A percentile compares a stretch with the other conserved stretches of the same genome.
phyloP scores from a whole-genome alignment of 2,888 invertebrate species.

The Oligia latruncula region DNA sequence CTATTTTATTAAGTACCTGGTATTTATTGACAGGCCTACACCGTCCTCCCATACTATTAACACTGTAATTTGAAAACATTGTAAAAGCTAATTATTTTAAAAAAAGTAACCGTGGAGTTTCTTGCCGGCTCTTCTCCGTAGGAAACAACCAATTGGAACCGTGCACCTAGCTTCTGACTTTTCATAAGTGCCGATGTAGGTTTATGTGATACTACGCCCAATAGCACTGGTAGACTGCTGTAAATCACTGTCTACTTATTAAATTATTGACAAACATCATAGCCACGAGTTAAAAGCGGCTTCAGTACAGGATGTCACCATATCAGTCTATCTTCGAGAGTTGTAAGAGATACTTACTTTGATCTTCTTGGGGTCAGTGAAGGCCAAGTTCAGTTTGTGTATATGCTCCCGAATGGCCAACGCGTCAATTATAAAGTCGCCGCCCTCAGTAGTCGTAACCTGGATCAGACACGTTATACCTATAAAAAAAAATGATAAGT shows the following conservation, averaged over 20 bases:
- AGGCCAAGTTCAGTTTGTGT: constrained; percentile 95
- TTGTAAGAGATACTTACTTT: constrained; percentile 91
- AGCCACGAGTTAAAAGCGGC: neutral
- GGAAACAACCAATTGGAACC: no score
- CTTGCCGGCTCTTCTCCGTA: no score
- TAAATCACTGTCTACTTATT: neutral
- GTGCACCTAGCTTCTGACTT: no score
- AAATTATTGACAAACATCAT: neutral
- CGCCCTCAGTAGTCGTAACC: constrained; percentile 93
- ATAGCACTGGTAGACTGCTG: no score
- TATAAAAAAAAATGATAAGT: constrained; percentile 61
- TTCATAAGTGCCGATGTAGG: no score
- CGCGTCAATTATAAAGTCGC: constrained; percentile 97
- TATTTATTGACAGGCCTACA: no score
- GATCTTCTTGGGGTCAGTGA: constrained; percentile 96
- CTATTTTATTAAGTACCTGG: no score
- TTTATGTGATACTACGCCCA: neutral
- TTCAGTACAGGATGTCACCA: neutral
- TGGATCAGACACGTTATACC: constrained; percentile 98
- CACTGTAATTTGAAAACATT: no score
- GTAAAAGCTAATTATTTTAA: no score
- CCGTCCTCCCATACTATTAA: no score
- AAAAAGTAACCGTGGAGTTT: no score
- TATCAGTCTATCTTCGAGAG: no score
- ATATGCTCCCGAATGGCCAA: constrained; percentile 95